Conservation (phyloP, 2,888 invertebrate genomes). For the Timandra comae region DNA sequence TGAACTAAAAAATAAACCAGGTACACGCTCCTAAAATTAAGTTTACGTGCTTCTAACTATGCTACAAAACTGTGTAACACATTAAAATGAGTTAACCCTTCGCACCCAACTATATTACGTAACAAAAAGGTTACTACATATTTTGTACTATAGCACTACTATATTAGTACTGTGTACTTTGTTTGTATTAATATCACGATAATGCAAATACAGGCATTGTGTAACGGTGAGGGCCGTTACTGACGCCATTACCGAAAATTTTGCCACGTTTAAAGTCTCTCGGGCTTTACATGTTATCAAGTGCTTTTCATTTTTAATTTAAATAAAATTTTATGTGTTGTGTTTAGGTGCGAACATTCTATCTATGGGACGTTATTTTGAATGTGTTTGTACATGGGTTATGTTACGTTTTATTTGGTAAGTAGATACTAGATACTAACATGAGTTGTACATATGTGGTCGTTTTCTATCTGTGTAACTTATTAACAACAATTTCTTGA, state of each 20-base stretch:
- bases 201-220: constrained; percentile 58
- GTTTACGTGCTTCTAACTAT: constrained; percentile 8
- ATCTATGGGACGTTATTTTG: too few relatives aligned
- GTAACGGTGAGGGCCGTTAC: constrained; percentile 41
- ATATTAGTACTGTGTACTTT: constrained; percentile 9
- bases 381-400: constrained; percentile 17
- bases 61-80: constrained; percentile 18
- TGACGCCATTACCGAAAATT: constrained; percentile 55
- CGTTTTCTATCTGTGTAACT: too few relatives aligned
- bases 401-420: too few relatives aligned
- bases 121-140: constrained; percentile 2
- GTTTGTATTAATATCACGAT: constrained; percentile 48
- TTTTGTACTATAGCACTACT: constrained; percentile 12
- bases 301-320: constrained; percentile 45
- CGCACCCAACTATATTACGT: constrained; percentile 3
- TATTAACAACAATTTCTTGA: too few relatives aligned
- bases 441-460: too few relatives aligned
- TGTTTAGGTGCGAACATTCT: constrained; percentile 19
- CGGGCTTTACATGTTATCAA: constrained; percentile 49
- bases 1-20: background rate
- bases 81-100: constrained; percentile 11
- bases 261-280: constrained; percentile 47
- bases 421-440: too few relatives aligned
- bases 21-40: background rate
- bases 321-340: constrained; percentile 37